phyloP scores from a whole-genome alignment of 2,113 vertebrate genomes.

The Climacteris rufus region DNA sequence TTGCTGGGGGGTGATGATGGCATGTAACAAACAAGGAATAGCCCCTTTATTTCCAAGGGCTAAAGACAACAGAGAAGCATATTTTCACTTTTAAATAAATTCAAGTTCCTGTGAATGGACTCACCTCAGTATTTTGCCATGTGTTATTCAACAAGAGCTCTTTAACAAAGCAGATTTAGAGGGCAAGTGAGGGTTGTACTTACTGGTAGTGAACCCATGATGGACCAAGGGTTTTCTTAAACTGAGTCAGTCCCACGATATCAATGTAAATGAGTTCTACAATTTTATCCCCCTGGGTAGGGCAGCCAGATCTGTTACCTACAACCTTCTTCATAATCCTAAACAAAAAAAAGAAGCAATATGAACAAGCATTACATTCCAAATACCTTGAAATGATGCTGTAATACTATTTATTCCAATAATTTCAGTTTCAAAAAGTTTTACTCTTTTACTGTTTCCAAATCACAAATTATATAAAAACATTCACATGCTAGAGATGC shows the following conservation, averaged over 20 bases:
- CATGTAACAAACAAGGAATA: background rate
- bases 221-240: conserved; percentile 97
- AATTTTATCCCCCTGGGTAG: conserved; percentile 92
- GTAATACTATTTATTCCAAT: background rate
- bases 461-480: background rate
- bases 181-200: conserved; percentile 62
- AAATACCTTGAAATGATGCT: background rate
- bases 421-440: background rate
- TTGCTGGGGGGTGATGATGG: background rate
- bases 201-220: conserved; percentile 99
- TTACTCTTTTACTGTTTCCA: background rate
- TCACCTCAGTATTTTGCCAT: background rate
- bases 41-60: background rate
- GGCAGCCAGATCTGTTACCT: conserved; percentile 96
- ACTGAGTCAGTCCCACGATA: conserved; percentile 96
- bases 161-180: background rate
- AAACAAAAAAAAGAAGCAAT: background rate
- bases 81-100: background rate
- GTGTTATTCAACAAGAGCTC: background rate
- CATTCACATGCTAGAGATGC: background rate
- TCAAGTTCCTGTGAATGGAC: background rate
- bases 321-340: conserved; percentile 99
- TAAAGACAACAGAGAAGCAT: background rate
- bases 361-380: background rate
- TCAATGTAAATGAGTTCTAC: conserved; percentile 99